Conservation (phyloP, 1,140 invertebrate species). For the Drosophila kanapiae region DNA sequence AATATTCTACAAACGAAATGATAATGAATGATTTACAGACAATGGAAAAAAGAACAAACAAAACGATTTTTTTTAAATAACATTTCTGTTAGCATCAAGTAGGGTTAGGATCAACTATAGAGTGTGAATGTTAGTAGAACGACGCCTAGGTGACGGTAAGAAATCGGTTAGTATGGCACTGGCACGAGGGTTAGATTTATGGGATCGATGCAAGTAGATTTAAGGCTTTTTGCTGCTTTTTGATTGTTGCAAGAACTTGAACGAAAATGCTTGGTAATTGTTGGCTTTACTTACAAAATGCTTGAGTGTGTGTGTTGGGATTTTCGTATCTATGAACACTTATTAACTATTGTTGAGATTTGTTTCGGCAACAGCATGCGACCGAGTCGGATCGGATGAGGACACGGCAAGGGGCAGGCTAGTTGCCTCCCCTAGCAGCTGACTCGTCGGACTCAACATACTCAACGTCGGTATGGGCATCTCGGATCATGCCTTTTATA, state of each 20-base stretch:
- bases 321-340: slow-evolving; percentile 59
- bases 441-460: slow-evolving; percentile 85
- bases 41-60: slow-evolving; percentile 59
- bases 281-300: slow-evolving; percentile 81
- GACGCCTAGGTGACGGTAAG: slow-evolving; percentile 53
- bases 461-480: slow-evolving; percentile 86
- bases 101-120: slow-evolving; percentile 31
- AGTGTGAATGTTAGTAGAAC: slow-evolving; percentile 66
- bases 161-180: slow-evolving; percentile 67
- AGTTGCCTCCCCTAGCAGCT: slow-evolving; percentile 74
- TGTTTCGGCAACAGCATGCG: slow-evolving; percentile 32
- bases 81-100: slow-evolving; percentile 65
- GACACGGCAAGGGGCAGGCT: slow-evolving; percentile 38
- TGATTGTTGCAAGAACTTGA: slow-evolving; percentile 59
- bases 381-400: slow-evolving; percentile 26
- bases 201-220: slow-evolving; percentile 52
- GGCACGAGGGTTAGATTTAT: slow-evolving; percentile 42
- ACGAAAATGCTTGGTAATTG: slow-evolving; percentile 67
- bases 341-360: slow-evolving; percentile 67
- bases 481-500: slow-evolving; percentile 85
- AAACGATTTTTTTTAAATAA: slow-evolving; percentile 66
- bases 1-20: slow-evolving; percentile 70
- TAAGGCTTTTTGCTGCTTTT: slow-evolving; percentile 73
- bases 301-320: slow-evolving; percentile 68
- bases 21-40: slow-evolving; percentile 58